phyloP scores from a whole-genome alignment of 2,797 vertebrate species.

The Echeneis naucrates region DNA sequence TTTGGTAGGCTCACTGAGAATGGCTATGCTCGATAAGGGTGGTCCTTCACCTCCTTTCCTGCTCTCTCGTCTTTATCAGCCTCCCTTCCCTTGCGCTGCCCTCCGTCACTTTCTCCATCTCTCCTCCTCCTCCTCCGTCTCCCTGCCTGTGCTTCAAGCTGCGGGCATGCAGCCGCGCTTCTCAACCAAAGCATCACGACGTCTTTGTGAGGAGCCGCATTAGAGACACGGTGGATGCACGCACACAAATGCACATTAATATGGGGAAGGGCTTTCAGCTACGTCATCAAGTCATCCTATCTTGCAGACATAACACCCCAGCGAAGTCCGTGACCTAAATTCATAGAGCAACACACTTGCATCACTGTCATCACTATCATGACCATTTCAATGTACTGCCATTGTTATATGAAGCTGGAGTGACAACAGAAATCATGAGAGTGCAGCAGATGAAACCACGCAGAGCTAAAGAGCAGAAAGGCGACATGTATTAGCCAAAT shows the following conservation, averaged over 20 bases:
- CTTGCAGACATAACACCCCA: slow-evolving; percentile 15
- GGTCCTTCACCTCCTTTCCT: slow-evolving; percentile 73
- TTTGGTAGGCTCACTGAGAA: slow-evolving; percentile 72
- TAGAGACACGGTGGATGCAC: slow-evolving; percentile 24
- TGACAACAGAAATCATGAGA: background rate
- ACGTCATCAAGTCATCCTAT: slow-evolving; percentile 33
- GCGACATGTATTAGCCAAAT: background rate
- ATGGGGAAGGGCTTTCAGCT: slow-evolving; percentile 13
- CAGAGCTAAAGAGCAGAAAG: background rate
- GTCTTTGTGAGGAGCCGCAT: slow-evolving; percentile 46
- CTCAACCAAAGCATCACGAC: slow-evolving; percentile 29
- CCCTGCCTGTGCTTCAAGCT: slow-evolving; percentile 49
- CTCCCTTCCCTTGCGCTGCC: slow-evolving; percentile 45
- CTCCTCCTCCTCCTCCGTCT: slow-evolving; percentile 45
- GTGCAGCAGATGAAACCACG: background rate
- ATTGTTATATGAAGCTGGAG: slow-evolving; percentile 8
- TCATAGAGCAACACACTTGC: slow-evolving; percentile 10
- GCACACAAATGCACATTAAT: slow-evolving; percentile 27
- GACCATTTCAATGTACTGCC: background rate
- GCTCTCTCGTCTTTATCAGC: slow-evolving; percentile 53
- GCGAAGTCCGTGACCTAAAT: slow-evolving; percentile 51
- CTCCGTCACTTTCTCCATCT: slow-evolving; percentile 40
- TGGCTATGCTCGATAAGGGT: slow-evolving; percentile 71
- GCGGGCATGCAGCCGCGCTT: slow-evolving; percentile 36
- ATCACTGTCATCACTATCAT: slow-evolving; percentile 20